phyloP scores from a whole-genome alignment of 2,113 vertebrate genomes.

The Eptesicus fuscus region DNA sequence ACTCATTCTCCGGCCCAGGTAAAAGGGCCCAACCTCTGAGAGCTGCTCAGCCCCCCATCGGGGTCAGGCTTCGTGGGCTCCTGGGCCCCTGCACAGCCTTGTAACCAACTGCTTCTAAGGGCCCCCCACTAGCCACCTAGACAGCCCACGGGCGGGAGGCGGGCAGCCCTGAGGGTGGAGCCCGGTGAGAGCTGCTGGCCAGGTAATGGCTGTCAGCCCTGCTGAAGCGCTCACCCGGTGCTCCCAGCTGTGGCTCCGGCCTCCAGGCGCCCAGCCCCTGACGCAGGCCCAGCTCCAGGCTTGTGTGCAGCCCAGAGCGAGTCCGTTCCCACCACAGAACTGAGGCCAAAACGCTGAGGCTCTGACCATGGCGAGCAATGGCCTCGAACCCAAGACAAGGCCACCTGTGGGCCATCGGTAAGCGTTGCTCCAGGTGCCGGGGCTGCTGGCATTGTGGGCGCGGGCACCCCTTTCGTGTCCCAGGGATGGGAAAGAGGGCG shows the following conservation, averaged over 20 bases:
- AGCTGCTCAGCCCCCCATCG: fast-evolving
- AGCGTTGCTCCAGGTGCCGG: not conserved
- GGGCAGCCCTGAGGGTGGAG: not conserved
- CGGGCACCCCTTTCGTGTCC: not conserved
- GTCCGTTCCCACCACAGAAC: not conserved
- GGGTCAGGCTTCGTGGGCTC: not conserved
- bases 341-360: not conserved
- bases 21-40: not conserved
- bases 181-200: not conserved
- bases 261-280: not conserved
- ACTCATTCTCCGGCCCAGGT: not conserved
- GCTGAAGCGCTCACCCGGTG: too few species aligned
- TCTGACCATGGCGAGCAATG: not conserved
- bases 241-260: not conserved
- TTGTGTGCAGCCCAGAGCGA: too few species aligned
- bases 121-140: too few species aligned
- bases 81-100: not conserved
- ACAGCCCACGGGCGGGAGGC: not conserved
- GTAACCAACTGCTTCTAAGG: not conserved
- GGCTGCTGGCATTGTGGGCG: fast-evolving
- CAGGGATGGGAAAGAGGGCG: not conserved
- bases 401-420: not conserved
- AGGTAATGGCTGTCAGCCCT: not conserved
- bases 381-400: not conserved
- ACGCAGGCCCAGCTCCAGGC: not conserved